Evolutionary conservation across 2,797 vertebrate genomes (phyloP), one percentile per base, ranked within the genome.

Genomic region (Hafferia zeledoni): DNA sequence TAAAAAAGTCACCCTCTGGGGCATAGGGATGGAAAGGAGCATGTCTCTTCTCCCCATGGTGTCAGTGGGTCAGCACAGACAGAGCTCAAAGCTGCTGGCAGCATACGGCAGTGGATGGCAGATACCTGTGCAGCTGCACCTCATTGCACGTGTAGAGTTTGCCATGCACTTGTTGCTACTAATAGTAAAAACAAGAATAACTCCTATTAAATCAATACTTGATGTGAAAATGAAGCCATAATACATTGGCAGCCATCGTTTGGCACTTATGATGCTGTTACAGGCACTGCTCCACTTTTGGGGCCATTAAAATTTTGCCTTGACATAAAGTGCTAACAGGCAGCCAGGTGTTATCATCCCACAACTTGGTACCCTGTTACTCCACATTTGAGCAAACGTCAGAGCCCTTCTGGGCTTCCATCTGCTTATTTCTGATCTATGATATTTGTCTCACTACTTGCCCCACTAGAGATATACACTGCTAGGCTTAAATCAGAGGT

Each of bases 361-460:
- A 95, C 95, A 90, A 81, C 60, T 74, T 89, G 65, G 64, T 95
- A 94, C 31, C 52, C 82, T 91, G 87, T 83, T 96, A 94, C 93
- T 91, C 93, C 79, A 91, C 76, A 75, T 91, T 78, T 80, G 78
- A 94, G 83, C 83, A 96, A 93, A 95, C 83, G 55, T 92, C 93
- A 95, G 60, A 95, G 78, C 46, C 92, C 86, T 93, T 95, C 83
- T 96, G 94, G 88, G 88, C 49, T 93, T 74, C 95, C 94, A 97
- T 95, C 92, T 96, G 95, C 37, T 91, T 92, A 74, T 46, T 82
- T 88, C 70, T 76, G 69, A 88, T 87, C 87, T 91, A 83, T 89
- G 80, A 74, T 70, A 92, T 35, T 72, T 91, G 44, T 86, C 56
- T 92, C 37, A 68, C 63, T 88, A 56, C 87, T 94, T 86, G 65